Evolutionary conservation across 2,888 invertebrate species (phyloP), one percentile per base, ranked within the genome.

Genomic region (Plebejus melissa): DNA sequence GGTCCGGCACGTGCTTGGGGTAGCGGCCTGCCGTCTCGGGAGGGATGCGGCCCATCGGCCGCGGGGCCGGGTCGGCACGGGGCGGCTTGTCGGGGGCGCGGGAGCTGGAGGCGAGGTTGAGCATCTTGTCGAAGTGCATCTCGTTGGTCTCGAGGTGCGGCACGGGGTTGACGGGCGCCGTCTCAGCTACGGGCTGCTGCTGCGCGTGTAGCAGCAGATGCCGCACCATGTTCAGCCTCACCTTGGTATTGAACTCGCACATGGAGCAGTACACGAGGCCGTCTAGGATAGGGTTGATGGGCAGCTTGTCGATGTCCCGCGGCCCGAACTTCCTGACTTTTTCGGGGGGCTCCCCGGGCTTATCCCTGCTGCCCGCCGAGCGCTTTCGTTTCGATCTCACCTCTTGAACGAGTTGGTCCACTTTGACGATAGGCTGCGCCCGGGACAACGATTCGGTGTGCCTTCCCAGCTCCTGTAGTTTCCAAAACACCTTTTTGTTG

Each of bases 101-200:
- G 1, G 95, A 96, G 80, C 96, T 96, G n/a, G 96, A 95, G 0
- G 97, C 97, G 28, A 97, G 93, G 85, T 97, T 97, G 0, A 96
- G 94, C 97, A 97, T 97, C 85, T 96, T 96, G 85, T 97, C 97
- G 83, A 97, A 97, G 94, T 97, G 96, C 80, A 95, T 95, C 83
- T 97, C 97, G 79, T 96, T 96, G 65, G 95, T 95, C 80, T 96
- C 96, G 58, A 97, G 89, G 83, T 96, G 97, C 0, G 96, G 97
- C 6, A 97, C 97, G 0, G 97, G 97, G 91, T 97, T 97, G 0
- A 97, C 95, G 0, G 97, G 97, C 16, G 96, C 96, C 0, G 94
- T 95, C 75, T 94, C 94, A 0, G 96, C 95, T 7, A 95, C 96
- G 0, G 93, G 94, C 78, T 95, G 95, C 79, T 95, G 95, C 75